A percentile compares a stretch with the other conserved stretches of the same genome.
Evolutionary conservation across 2,888 invertebrate species (phyloP).

Genomic region (Serrognathus titanus): DNA sequence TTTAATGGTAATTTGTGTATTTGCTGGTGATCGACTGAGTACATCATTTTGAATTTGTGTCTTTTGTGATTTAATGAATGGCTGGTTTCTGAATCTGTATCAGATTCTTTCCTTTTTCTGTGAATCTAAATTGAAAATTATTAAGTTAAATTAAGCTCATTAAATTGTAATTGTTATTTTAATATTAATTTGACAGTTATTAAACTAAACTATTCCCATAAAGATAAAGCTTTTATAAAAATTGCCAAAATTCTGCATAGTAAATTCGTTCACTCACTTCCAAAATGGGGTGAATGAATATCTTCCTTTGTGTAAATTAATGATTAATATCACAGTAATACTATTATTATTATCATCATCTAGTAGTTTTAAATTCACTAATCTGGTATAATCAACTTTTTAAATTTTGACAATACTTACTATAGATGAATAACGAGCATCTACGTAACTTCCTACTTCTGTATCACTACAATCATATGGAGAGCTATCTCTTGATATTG

Average conservation of each 20-base stretch:
- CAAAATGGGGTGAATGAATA: too few species aligned
- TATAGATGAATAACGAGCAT: conserved; percentile 6
- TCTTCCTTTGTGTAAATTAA: too few species aligned
- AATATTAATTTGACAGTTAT: too few species aligned
- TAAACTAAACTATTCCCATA: too few species aligned
- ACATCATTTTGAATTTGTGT: conserved; percentile 35
- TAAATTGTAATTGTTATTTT: not conserved
- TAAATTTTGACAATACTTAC: conserved; percentile 3
- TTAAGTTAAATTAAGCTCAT: not conserved
- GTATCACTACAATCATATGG: conserved; percentile 57
- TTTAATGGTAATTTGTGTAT: conserved; percentile 50
- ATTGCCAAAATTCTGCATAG: too few species aligned
- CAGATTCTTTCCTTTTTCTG: conserved; percentile 63
- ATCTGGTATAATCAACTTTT: not conserved
- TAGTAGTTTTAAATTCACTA: too few species aligned
- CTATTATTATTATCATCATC: too few species aligned
- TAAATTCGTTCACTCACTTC: too few species aligned
- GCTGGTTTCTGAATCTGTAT: conserved; percentile 59
- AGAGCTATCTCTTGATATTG: conserved; percentile 50
- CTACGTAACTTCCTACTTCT: conserved; percentile 51
- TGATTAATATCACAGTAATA: too few species aligned
- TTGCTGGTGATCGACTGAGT: conserved; percentile 47
- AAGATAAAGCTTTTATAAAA: too few species aligned
- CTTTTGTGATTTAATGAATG: conserved; percentile 41
- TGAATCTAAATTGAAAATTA: conserved; percentile 37